Evolutionary conservation across 1,140 invertebrate genomes (phyloP).

Genomic region (Cyphomyrmex costatus): DNA sequence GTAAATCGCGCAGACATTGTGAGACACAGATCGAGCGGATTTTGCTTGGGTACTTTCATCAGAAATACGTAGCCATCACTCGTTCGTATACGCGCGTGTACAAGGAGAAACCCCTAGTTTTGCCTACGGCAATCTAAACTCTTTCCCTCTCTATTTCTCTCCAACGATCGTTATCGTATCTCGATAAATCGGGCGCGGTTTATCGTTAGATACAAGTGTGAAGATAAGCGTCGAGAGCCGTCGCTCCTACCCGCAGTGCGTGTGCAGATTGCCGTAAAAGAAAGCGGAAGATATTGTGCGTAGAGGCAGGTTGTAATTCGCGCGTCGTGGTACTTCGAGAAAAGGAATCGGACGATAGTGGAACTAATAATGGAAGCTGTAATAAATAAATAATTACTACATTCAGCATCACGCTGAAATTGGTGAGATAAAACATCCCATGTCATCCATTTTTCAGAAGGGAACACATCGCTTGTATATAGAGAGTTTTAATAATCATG

Average conservation of each 20-base stretch:
- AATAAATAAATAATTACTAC: background rate
- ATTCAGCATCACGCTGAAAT: background rate
- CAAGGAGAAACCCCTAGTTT: slow-evolving; percentile 69
- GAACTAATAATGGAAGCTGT: slow-evolving; percentile 38
- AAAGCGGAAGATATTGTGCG: slow-evolving; percentile 70
- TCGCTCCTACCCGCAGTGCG: slow-evolving; percentile 4
- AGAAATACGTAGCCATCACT: slow-evolving; percentile 45
- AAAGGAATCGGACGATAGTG: slow-evolving; percentile 19
- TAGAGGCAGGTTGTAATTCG: slow-evolving; percentile 43
- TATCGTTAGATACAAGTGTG: slow-evolving; percentile 73
- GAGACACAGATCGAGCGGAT: slow-evolving; percentile 14
- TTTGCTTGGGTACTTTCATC: slow-evolving; percentile 56
- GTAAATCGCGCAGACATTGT: background rate
- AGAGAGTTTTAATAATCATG: background rate
- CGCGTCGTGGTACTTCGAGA: background rate
- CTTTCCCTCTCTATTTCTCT: slow-evolving; percentile 44
- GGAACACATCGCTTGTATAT: background rate
- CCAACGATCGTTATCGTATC: slow-evolving; percentile 73
- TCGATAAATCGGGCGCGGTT: slow-evolving; percentile 75
- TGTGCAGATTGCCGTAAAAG: slow-evolving; percentile 41
- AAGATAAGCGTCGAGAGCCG: slow-evolving; percentile 57
- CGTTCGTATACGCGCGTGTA: slow-evolving; percentile 28
- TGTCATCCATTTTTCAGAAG: background rate
- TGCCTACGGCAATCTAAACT: slow-evolving; percentile 73
- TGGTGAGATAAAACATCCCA: background rate